Evolutionary conservation across 2,113 vertebrate species (phyloP).

Genomic region (Sterna hirundo): DNA sequence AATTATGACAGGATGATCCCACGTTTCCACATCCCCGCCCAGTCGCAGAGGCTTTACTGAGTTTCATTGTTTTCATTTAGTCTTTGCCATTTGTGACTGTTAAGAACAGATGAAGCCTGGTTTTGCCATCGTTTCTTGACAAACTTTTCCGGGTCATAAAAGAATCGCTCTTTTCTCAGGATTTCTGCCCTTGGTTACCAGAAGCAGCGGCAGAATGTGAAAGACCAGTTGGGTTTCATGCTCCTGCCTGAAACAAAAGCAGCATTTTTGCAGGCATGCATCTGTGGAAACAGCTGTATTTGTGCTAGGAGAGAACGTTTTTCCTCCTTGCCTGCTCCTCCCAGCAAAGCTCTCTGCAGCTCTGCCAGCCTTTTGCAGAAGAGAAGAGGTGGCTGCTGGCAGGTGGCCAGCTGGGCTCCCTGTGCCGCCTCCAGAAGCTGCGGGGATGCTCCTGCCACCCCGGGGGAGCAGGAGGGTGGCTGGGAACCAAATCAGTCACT

Average conservation of each 20-base stretch:
- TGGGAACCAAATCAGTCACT: background rate
- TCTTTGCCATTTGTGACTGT: background rate
- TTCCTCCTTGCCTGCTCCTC: background rate
- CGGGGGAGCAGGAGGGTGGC: background rate
- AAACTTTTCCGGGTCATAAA: background rate
- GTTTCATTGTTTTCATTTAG: background rate
- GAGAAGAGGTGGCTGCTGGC: background rate
- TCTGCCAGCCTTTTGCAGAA: background rate
- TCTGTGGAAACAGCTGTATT: slow-evolving; percentile 5
- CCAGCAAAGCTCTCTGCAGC: background rate
- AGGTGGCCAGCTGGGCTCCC: background rate
- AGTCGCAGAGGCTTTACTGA: background rate
- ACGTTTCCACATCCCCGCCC: background rate
- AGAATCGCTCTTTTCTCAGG: background rate
- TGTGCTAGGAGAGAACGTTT: background rate
- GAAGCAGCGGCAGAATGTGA: background rate
- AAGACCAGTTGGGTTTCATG: background rate
- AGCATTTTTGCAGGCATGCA: background rate
- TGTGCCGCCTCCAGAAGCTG: rapidly evolving
- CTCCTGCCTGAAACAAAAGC: background rate
- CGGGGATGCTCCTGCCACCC: background rate
- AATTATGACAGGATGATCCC: background rate
- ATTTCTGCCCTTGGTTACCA: background rate
- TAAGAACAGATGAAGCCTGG: background rate
- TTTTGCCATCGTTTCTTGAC: background rate